Conservation (phyloP, 2,113 vertebrate species). For the Callospermophilus lateralis region DNA sequence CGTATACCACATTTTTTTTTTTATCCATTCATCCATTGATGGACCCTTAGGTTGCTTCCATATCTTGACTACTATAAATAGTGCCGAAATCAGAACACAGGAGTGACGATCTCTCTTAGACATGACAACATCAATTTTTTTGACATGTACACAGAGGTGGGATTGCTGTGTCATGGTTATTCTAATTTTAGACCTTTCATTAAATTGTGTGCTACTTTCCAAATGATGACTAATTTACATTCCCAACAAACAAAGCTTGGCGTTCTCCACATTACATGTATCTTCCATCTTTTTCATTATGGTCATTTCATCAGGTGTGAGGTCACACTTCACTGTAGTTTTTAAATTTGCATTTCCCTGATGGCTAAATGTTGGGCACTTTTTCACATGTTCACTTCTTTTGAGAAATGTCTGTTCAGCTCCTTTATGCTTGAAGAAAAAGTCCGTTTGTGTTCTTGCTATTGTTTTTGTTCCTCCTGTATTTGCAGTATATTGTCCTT, state of each 20-base stretch:
- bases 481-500: not conserved
- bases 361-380: not conserved
- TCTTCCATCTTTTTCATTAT: not conserved
- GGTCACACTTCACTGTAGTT: not conserved
- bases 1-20: not conserved
- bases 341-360: not conserved
- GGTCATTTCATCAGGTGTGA: not conserved
- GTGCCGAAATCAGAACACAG: not conserved
- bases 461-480: too few relatives aligned
- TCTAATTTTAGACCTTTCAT: not conserved
- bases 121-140: too few relatives aligned
- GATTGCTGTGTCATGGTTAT: not conserved
- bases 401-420: not conserved
- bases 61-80: not conserved
- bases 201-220: not conserved
- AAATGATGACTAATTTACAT: not conserved
- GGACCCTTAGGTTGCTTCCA: not conserved
- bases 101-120: not conserved
- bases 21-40: not conserved
- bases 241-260: not conserved
- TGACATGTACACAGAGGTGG: not conserved
- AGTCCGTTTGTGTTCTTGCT: not conserved
- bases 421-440: not conserved
- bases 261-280: not conserved
- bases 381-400: not conserved